Evolutionary conservation across 2,888 invertebrate genomes (phyloP), one percentile per base, ranked within the genome.

Genomic region (Urechis unicinctus): DNA sequence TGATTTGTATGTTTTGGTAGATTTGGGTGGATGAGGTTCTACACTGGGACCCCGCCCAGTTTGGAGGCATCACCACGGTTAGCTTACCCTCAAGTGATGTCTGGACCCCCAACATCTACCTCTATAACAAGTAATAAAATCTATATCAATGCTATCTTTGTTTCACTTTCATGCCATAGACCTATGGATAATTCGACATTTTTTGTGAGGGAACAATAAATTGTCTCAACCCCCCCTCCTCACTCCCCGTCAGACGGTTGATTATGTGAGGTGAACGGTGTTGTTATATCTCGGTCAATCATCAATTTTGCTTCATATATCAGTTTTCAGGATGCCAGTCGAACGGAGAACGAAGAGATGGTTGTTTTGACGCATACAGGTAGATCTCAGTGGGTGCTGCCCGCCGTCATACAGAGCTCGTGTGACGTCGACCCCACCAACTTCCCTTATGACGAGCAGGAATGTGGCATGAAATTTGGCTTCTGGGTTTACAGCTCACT

Each of bases 401-500:
- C 58, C 46, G 22, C 44, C 45, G 52, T 60, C 51, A 56, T 56
- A 53, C 21, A 52, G 1, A 50, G 50, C 29, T 52, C 60, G 17
- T 60, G 60, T 25, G 50, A 55, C 48, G 44, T 60, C 17, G 54
- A 60, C 42, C 58, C 59, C 42, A 52, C 53, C 3, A 50, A 59
- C 43, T 60, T 56, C 51, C 60, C 60, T 1, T 60, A 51, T 48
- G 60, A 60, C 42, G 42, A 50, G 22, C 60, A 60, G 53, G 22
- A 29, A 9, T 60, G 60, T 31, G 56, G 59, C 56, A 50, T 60
- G 50, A 56, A 52, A 52, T 60, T 60, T 46, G 60, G 60, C 6
- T 60, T 58, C 1, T 60, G 60, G 60, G 59, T 58, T 2, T 54
- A 60, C 52, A 43, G n/a, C n/a, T n/a, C n/a, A n/a, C n/a, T n/a